Percentiles rank a stretch among this genome's conserved stretches.
These are phyloP conservation scores for Hymenochirus boettgeri DNA, from an alignment of 2,113 vertebrate genomes.

Conservation along the genomic window DNA sequence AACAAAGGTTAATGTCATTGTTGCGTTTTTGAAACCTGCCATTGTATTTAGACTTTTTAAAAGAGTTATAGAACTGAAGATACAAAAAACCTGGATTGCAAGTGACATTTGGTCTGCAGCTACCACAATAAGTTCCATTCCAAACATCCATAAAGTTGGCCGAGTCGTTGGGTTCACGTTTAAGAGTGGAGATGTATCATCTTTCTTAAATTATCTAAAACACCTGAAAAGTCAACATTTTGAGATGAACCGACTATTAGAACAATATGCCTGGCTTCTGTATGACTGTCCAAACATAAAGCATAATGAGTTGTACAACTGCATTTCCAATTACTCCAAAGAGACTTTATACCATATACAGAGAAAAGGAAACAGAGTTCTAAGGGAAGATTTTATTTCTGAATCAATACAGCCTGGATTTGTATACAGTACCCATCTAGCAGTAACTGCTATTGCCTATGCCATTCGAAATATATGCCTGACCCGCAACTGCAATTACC, in stretches of 20 bases:
- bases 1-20: conserved; percentile 71
- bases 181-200: conserved; percentile 63
- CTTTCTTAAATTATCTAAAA: conserved; percentile 67
- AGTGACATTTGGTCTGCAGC: conserved; percentile 80
- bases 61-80: conserved; percentile 56
- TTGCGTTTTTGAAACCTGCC: conserved; percentile 72
- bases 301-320: conserved; percentile 56
- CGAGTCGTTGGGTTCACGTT: conserved; percentile 80
- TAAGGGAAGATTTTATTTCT: conserved; percentile 58
- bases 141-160: conserved; percentile 65
- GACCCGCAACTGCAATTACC: conserved; percentile 60
- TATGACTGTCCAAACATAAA: conserved; percentile 51
- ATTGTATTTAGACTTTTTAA: conserved; percentile 68
- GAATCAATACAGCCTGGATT: conserved; percentile 54
- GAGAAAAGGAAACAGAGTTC: conserved; percentile 41
- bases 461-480: conserved; percentile 67
- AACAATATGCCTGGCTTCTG: conserved; percentile 56
- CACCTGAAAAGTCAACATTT: conserved; percentile 49
- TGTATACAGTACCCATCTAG: conserved; percentile 69
- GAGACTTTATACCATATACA: conserved; percentile 28
- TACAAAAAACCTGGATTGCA: conserved; percentile 80
- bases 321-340: conserved; percentile 58
- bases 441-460: conserved; percentile 67
- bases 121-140: conserved; percentile 54
- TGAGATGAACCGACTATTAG: conserved; percentile 61